A percentile compares a stretch with the other conserved stretches of the same genome.
These are phyloP conservation scores for Emydura subglobosa DNA, from an alignment of 2,113 vertebrate genomes.

Conservation along the genomic window DNA sequence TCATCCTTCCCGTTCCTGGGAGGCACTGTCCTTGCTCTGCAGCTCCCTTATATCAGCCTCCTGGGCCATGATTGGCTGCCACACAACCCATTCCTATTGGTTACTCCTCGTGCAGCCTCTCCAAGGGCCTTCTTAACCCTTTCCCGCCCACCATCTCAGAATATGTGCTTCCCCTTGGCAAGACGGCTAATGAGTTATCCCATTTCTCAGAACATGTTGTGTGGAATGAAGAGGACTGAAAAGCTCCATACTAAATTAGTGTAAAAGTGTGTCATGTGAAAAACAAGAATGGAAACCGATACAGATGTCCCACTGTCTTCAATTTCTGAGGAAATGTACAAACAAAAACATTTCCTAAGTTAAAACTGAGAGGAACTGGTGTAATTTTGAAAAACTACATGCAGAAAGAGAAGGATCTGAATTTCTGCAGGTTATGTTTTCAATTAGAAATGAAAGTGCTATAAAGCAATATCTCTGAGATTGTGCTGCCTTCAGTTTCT, in stretches of 20 bases:
- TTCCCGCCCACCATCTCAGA: neutral
- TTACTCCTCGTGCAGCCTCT: too few species aligned
- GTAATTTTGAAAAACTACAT: neutral
- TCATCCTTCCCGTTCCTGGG: too few species aligned
- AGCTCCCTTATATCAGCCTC: too few species aligned
- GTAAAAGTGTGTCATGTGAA: neutral
- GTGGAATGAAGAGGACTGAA: neutral
- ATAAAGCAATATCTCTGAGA: neutral
- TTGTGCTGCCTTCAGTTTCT: neutral
- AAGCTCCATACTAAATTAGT: neutral
- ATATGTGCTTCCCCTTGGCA: neutral
- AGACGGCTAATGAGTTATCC: neutral
- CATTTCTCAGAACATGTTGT: neutral
- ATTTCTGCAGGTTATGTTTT: neutral
- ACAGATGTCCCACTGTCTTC: neutral
- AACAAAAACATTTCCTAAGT: neutral
- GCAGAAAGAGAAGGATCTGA: neutral
- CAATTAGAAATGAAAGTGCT: neutral
- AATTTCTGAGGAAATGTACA: neutral
- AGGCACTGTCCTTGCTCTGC: too few species aligned
- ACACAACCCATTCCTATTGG: too few species aligned
- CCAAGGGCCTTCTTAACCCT: too few species aligned
- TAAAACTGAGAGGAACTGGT: neutral
- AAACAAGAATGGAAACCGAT: neutral
- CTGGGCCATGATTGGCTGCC: too few species aligned